phyloP scores from a whole-genome alignment of 2,797 vertebrate genomes.

The Steatocranus sp. region DNA sequence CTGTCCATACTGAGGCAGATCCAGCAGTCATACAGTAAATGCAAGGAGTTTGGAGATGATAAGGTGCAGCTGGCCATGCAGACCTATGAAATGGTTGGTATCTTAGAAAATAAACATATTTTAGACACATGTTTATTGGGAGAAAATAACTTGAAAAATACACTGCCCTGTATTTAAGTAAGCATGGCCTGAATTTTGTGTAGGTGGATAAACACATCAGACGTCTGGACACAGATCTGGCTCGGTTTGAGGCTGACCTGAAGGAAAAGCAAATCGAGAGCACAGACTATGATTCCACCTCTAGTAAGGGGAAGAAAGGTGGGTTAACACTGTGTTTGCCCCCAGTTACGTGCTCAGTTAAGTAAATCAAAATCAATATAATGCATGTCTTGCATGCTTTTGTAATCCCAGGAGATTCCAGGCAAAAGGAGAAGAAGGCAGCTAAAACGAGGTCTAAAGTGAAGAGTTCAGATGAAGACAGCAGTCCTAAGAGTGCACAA shows the following conservation, averaged over 20 bases:
- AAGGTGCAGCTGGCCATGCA: constrained; percentile 99
- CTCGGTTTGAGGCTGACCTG: constrained; percentile 94
- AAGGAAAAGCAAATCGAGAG: constrained; percentile 98
- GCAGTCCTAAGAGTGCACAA: constrained; percentile 87
- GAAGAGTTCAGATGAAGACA: constrained; percentile 92
- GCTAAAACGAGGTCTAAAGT: constrained; percentile 92
- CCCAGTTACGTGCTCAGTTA: rapidly evolving
- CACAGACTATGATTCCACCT: constrained; percentile 94
- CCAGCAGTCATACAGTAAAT: constrained; percentile 94
- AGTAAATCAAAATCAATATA: background rate
- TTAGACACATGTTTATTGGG: background rate
- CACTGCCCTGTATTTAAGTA: background rate
- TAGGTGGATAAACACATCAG: constrained; percentile 98
- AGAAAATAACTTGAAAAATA: background rate
- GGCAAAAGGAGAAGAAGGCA: constrained; percentile 92
- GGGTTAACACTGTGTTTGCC: constrained; percentile 28
- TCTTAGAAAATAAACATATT: background rate
- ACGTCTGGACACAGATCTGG: constrained; percentile 93
- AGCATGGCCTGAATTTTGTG: background rate
- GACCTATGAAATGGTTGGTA: constrained; percentile 96
- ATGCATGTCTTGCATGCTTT: background rate
- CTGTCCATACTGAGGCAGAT: constrained; percentile 93
- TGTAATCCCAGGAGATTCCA: constrained; percentile 74
- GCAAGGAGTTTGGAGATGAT: constrained; percentile 97
- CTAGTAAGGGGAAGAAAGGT: constrained; percentile 98